Evolutionary conservation across 2,113 vertebrate species (phyloP).

Genomic region (Gymnorhina tibicen): DNA sequence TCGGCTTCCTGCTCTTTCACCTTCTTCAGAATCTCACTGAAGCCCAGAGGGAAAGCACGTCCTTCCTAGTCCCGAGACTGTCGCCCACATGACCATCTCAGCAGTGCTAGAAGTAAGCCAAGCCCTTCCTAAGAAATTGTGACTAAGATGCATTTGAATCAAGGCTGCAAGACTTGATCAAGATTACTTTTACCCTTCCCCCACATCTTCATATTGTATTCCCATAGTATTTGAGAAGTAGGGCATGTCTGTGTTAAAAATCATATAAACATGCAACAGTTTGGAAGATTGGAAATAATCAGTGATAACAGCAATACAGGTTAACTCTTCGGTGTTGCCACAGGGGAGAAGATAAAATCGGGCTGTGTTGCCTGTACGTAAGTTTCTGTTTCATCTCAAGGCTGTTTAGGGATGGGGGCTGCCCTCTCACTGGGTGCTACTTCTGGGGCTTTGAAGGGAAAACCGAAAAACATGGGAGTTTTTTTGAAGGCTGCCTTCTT

Average conservation of each 20-base stretch:
- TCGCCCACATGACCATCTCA: not conserved
- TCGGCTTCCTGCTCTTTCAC: not conserved
- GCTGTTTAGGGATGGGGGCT: not conserved
- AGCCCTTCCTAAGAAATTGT: not conserved
- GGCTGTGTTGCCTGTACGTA: not conserved
- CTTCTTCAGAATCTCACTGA: not conserved
- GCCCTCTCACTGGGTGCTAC: not conserved
- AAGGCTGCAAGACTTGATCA: not conserved
- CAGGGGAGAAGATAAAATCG: not conserved
- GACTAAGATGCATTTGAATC: not conserved
- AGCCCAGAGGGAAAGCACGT: not conserved
- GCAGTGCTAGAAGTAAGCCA: not conserved
- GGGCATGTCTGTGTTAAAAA: not conserved
- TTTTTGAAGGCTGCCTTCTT: not conserved
- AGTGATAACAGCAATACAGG: not conserved
- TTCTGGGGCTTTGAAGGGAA: not conserved
- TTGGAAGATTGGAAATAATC: not conserved
- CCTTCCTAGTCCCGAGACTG: not conserved
- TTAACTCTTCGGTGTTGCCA: not conserved
- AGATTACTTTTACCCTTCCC: not conserved
- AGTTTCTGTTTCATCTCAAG: not conserved
- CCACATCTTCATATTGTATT: not conserved
- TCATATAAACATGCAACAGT: not conserved
- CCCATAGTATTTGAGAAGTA: not conserved
- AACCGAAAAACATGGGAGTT: accelerated